These are phyloP conservation scores for Rutpela maculata DNA, from an alignment of 2,888 invertebrate species.

Conservation along the genomic window DNA sequence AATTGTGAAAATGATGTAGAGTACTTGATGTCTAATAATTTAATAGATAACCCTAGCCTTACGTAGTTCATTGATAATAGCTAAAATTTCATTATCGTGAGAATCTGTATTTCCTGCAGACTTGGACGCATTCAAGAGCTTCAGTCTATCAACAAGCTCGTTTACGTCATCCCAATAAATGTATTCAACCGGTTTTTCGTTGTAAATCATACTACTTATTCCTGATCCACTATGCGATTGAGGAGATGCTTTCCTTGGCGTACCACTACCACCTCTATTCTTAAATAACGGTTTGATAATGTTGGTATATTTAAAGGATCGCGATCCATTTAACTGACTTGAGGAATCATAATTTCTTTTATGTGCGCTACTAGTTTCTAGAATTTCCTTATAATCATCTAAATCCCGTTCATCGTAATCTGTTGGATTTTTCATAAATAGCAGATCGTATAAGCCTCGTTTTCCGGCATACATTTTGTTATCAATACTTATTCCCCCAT, in stretches of 20 bases:
- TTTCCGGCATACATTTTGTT: not conserved
- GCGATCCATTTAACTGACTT: not conserved
- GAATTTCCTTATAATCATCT: not conserved
- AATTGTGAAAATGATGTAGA: not conserved
- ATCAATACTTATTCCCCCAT: not conserved
- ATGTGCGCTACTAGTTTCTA: no score
- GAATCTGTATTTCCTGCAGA: not conserved
- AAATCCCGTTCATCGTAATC: not conserved
- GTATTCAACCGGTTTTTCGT: slow-evolving; percentile 43
- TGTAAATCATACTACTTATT: not conserved
- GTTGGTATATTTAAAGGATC: no score
- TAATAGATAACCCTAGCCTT: not conserved
- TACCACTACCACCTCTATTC: not conserved
- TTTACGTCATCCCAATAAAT: slow-evolving; percentile 51
- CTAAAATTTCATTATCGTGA: no score
- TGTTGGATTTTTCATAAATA: not conserved
- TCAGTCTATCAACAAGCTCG: slow-evolving; percentile 63
- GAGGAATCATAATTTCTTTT: not conserved
- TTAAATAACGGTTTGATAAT: not conserved
- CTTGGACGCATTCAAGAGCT: slow-evolving; percentile 50
- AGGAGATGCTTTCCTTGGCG: no score
- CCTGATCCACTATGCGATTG: no score
- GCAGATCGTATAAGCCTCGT: not conserved
- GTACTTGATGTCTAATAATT: not conserved
- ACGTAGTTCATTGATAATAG: not conserved